Evolutionary conservation across 2,888 invertebrate species (phyloP).

Genomic region (Trypoxylon attenuatum): DNA sequence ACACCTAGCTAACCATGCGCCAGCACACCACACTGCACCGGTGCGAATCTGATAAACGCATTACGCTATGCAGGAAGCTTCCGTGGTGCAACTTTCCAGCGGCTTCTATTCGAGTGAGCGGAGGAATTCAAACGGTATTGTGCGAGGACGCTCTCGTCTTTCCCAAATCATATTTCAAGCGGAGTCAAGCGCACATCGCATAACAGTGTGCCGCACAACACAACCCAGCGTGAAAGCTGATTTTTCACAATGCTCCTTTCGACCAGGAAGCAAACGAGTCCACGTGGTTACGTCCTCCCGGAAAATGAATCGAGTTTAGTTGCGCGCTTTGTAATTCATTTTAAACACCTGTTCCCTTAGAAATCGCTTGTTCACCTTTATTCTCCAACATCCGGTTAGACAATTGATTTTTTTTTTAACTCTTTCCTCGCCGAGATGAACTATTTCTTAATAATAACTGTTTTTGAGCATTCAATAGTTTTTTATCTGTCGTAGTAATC

Average conservation of each 20-base stretch:
- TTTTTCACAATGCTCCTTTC: conserved; percentile 14
- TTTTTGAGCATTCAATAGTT: no score
- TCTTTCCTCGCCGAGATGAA: no score
- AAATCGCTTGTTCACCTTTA: no score
- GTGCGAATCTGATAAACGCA: conserved; percentile 46
- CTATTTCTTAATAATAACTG: no score
- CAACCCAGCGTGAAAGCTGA: conserved; percentile 29
- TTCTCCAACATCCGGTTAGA: no score
- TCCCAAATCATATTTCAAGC: conserved; percentile 26
- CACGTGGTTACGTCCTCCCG: conserved; percentile 3
- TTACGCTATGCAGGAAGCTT: conserved; percentile 40
- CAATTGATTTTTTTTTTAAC: no score
- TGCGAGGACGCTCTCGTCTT: conserved; percentile 36
- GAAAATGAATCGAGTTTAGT: conserved; percentile 13
- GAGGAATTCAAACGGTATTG: conserved; percentile 44
- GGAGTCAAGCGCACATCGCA: conserved; percentile 14
- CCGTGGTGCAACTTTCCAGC: conserved; percentile 52
- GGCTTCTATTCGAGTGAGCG: conserved; percentile 30
- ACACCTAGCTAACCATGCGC: no score
- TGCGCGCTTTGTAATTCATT: no score
- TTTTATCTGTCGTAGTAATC: no score
- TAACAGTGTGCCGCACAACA: no score
- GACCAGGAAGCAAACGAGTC: conserved; percentile 30
- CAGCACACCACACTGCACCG: conserved; percentile 19
- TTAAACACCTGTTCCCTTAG: no score